These are phyloP conservation scores for Phymanthus crucifer DNA, from an alignment of 92 coral and sea anemone species.

Conservation along the genomic window DNA sequence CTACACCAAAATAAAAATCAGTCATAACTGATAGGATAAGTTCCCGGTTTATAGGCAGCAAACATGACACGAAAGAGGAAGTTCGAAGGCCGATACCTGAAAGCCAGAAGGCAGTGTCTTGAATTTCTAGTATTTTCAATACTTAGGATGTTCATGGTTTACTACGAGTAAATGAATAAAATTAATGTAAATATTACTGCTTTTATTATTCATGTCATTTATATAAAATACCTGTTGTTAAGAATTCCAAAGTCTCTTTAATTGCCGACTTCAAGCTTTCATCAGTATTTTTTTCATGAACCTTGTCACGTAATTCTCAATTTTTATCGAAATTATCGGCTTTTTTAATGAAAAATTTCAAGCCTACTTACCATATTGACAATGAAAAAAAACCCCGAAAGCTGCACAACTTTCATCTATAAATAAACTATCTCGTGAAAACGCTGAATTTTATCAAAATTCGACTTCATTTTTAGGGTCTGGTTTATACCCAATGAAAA, in stretches of 20 bases:
- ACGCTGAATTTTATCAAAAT: no score
- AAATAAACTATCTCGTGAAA: no score
- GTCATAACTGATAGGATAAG: no score
- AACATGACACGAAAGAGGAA: no score
- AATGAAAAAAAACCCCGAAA: not conserved
- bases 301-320: not conserved
- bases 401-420: no score
- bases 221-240: not conserved
- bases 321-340: not conserved
- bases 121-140: not conserved
- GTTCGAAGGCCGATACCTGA: no score
- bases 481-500: no score
- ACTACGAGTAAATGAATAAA: not conserved
- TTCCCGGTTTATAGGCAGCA: no score
- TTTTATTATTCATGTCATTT: conserved; percentile 8
- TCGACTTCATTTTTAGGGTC: no score
- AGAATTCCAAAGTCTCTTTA: not conserved
- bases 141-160: not conserved
- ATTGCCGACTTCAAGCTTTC: not conserved
- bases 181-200: not conserved
- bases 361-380: not conserved
- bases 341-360: not conserved
- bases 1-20: no score
- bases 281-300: not conserved
- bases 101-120: no score